These are phyloP conservation scores for Anoplophora glabripennis DNA, from an alignment of 1,140 invertebrate genomes.

Conservation along the genomic window DNA sequence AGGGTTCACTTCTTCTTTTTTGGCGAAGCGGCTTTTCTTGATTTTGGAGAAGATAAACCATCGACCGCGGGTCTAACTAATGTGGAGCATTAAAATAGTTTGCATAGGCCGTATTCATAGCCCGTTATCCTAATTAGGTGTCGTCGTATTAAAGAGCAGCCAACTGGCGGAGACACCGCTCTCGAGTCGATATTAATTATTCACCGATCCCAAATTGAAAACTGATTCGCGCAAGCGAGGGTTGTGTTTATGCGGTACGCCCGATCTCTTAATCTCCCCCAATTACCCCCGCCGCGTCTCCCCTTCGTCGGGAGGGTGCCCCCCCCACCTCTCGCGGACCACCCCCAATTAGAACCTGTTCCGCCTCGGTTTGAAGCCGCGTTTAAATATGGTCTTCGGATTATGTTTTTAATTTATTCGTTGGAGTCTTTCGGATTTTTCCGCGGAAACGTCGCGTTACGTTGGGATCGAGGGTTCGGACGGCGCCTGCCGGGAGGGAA, in stretches of 20 bases:
- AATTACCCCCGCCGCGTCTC: constrained; percentile 35
- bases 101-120: too few relatives aligned
- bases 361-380: constrained; percentile 13
- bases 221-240: constrained; percentile 37
- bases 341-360: constrained; percentile 27
- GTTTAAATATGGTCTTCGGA: constrained; percentile 13
- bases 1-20: constrained; percentile 28
- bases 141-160: too few relatives aligned
- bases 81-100: too few relatives aligned
- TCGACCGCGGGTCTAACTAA: too few relatives aligned
- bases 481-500: too few relatives aligned
- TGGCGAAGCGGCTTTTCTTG: constrained; percentile 24
- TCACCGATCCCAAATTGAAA: constrained; percentile 44
- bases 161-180: too few relatives aligned
- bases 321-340: constrained; percentile 11
- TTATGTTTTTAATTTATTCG: constrained; percentile 19
- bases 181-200: constrained; percentile 45
- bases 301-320: constrained; percentile 17
- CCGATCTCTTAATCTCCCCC: constrained; percentile 44
- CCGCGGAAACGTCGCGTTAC: too few relatives aligned
- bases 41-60: constrained; percentile 5
- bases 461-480: too few relatives aligned
- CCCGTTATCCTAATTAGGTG: too few relatives aligned
- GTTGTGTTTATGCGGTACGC: constrained; percentile 42
- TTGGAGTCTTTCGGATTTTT: constrained; percentile 10